These are phyloP conservation scores for Gonatopus flavifemur DNA, from an alignment of 1,140 invertebrate genomes.

Conservation along the genomic window DNA sequence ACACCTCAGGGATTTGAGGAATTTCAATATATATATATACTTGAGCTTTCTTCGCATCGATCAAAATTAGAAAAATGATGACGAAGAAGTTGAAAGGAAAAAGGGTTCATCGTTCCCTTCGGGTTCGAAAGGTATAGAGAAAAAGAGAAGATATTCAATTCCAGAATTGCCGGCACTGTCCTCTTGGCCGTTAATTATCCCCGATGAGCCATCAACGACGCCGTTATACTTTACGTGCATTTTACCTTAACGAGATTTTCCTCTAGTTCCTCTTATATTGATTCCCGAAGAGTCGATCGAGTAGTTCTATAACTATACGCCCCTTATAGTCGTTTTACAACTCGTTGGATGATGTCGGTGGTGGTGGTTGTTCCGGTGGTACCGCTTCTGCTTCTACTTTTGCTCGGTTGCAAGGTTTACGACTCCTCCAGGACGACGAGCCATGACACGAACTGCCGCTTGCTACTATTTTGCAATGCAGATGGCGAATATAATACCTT, in stretches of 20 bases:
- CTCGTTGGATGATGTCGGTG: no score
- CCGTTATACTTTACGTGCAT: constrained; percentile 30
- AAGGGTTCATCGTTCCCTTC: no score
- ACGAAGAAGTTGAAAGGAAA: neutral
- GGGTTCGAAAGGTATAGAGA: no score
- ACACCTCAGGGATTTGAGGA: no score
- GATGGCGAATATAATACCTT: constrained; percentile 14
- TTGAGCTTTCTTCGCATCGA: no score
- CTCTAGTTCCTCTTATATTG: constrained; percentile 31
- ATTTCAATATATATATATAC: no score
- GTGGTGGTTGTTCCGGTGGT: no score
- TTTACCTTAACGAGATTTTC: constrained; percentile 32
- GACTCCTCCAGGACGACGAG: constrained; percentile 21
- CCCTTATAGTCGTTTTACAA: no score
- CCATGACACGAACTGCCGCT: constrained; percentile 1
- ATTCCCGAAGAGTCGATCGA: constrained; percentile 6
- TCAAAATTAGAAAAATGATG: neutral
- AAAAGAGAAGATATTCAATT: no score
- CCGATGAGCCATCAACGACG: constrained; percentile 27
- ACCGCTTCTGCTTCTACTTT: no score
- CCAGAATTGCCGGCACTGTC: no score
- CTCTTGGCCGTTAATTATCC: constrained; percentile 28
- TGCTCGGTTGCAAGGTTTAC: no score
- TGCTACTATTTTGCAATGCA: constrained; percentile 18
- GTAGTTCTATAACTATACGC: constrained; percentile 16